Evolutionary conservation across 2,797 vertebrate species (phyloP), one percentile per base, ranked within the genome.

Genomic region (Dendrocincla fuliginosa): DNA sequence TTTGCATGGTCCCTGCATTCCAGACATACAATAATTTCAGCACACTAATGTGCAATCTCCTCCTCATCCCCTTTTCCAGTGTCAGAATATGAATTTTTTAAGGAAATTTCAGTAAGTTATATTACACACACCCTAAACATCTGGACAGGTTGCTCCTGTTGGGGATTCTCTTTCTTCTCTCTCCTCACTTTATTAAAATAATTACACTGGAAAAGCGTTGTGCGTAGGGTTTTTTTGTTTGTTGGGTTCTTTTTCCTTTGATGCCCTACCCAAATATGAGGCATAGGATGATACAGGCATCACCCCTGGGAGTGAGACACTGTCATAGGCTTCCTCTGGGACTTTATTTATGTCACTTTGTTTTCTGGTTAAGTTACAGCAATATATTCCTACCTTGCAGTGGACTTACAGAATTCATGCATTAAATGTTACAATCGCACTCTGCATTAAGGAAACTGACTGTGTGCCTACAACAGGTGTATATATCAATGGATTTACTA

Each of bases 101-200:
- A n/a, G 53, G 17, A 92, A 78, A 13, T n/a, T 22, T 49, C 7
- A 15, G 10, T 64, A 47, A 53, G 15, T 33, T 28, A 13, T 7
- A 23, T 39, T 28, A 10, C 7, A 19, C 0, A 0, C 11, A 42
- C 3, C 28, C 22, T 41, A 13, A 78, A 18, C 39, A 68, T 5
- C 8, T 49, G 22, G 33, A 13, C 7, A 44, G 5, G 13, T 65
- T 93, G 23, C 18, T 92, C 20, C 56, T n/a, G 6, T 16, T 3
- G 3, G 13, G 28, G 52, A 27, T 64, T 74, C 22, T 6, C 16
- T 19, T 70, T 80, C 14, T 11, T 7, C 5, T 86, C 8, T 84
- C 2, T 4, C 8, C 9, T 14, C 3, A 2, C 25, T 42, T 42
- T 49, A 25, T 42, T 86, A 6, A 25, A 80, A 49, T 28, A 41